These are phyloP conservation scores for Leuctra nigra DNA, from an alignment of 2,888 invertebrate genomes.

Conservation along the genomic window DNA sequence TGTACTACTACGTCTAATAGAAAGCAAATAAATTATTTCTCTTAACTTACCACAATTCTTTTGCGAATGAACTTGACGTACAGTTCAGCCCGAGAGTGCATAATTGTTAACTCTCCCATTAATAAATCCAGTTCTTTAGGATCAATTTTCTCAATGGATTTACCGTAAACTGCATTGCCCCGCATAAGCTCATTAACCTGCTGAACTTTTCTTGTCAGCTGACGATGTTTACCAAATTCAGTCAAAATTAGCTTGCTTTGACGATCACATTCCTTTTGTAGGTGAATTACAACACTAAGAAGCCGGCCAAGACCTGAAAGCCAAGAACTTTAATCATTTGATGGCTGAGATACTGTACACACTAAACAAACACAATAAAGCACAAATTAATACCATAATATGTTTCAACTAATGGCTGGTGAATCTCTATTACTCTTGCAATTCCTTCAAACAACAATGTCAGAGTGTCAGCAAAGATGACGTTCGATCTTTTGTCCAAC, in stretches of 20 bases:
- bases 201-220: constrained; percentile 53
- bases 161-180: constrained; percentile 6
- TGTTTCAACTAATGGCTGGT: constrained; percentile 83
- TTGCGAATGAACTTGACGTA: constrained; percentile 83
- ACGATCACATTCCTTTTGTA: constrained; percentile 75
- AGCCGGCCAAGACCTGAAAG: constrained; percentile 58
- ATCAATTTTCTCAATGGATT: constrained; percentile 25
- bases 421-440: constrained; percentile 75
- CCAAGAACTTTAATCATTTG: neutral
- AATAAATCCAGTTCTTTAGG: constrained; percentile 61
- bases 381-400: constrained; percentile 58
- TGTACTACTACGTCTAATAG: no score
- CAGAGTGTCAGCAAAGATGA: constrained; percentile 79
- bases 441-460: constrained; percentile 80
- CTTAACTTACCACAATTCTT: constrained; percentile 57
- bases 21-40: no score
- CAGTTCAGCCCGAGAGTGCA: constrained; percentile 84
- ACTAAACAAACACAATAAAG: neutral
- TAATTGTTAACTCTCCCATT: constrained; percentile 83
- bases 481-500: constrained; percentile 63
- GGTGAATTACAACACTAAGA: constrained; percentile 58
- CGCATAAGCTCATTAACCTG: constrained; percentile 54
- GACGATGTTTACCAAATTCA: constrained; percentile 66
- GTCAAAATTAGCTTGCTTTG: constrained; percentile 55
- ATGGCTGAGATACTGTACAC: neutral